Percentiles rank a stretch among this genome's conserved stretches.
Evolutionary conservation across 2,888 invertebrate genomes (phyloP).

Genomic region (Drosophila nigricruria): DNA sequence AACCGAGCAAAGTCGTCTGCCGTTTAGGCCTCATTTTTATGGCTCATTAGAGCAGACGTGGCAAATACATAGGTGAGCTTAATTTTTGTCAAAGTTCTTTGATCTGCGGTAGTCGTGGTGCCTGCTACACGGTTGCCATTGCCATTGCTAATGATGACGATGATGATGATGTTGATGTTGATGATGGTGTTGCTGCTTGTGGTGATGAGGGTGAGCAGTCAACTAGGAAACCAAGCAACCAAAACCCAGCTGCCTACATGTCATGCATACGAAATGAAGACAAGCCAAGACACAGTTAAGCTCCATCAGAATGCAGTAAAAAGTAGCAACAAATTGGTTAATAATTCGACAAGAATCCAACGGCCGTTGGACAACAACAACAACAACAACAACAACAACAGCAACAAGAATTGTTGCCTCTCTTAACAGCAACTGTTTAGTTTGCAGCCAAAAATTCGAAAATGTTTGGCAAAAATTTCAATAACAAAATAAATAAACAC

Average conservation of each 20-base stretch:
- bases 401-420: conserved; percentile 1
- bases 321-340: conserved; percentile 72
- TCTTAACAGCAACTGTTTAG: conserved; percentile 29
- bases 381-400: not conserved
- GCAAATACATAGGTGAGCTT: conserved; percentile 69
- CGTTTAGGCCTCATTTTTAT: conserved; percentile 72
- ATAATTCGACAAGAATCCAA: conserved; percentile 59
- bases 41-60: conserved; percentile 78
- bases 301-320: conserved; percentile 26
- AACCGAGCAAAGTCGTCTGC: conserved; percentile 19
- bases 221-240: conserved; percentile 33
- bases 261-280: conserved; percentile 74
- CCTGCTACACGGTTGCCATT: conserved; percentile 4
- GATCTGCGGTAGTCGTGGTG: conserved; percentile 52
- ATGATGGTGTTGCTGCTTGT: not conserved
- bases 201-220: conserved; percentile 23
- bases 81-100: conserved; percentile 71
- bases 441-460: conserved; percentile 15
- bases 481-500: conserved; percentile 47
- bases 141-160: conserved; percentile 34
- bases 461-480: conserved; percentile 14
- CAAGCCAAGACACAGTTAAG: conserved; percentile 12
- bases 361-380: not conserved
- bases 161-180: conserved; percentile 36
- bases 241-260: conserved; percentile 64